phyloP scores from a whole-genome alignment of 2,888 invertebrate species.

The Coenonympha glycerion region DNA sequence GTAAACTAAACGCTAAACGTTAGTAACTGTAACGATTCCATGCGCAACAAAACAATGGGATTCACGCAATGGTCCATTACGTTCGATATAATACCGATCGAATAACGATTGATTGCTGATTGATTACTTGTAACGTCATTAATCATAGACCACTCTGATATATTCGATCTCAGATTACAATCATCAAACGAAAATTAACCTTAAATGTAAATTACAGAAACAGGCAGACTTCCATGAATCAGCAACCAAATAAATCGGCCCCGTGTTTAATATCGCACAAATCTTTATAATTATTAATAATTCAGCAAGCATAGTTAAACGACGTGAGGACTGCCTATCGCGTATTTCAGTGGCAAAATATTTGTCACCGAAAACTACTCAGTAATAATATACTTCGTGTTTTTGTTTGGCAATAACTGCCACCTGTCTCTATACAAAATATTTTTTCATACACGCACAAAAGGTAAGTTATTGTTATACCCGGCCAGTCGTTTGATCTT shows the following conservation, averaged over 20 bases:
- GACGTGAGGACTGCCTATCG: too few relatives aligned
- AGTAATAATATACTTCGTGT: not conserved
- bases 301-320: too few relatives aligned
- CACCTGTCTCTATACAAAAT: not conserved
- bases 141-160: too few relatives aligned
- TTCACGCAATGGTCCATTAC: conserved; percentile 1
- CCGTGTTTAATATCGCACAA: too few relatives aligned
- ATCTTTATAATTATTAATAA: too few relatives aligned
- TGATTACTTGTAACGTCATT: not conserved
- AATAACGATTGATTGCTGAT: not conserved
- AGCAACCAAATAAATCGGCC: too few relatives aligned
- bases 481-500: not conserved
- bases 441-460: not conserved
- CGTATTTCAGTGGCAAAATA: not conserved
- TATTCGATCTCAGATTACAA: too few relatives aligned
- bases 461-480: not conserved
- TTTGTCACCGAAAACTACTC: not conserved
- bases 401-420: not conserved
- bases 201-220: too few relatives aligned
- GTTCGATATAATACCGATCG: conserved; percentile 4
- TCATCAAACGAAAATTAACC: too few relatives aligned
- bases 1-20: conserved; percentile 14
- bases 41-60: conserved; percentile 3
- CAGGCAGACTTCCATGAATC: too few relatives aligned
- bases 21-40: conserved; percentile 8